These are phyloP conservation scores for Caretta caretta DNA, from an alignment of 2,113 vertebrate genomes.

Conservation along the genomic window DNA sequence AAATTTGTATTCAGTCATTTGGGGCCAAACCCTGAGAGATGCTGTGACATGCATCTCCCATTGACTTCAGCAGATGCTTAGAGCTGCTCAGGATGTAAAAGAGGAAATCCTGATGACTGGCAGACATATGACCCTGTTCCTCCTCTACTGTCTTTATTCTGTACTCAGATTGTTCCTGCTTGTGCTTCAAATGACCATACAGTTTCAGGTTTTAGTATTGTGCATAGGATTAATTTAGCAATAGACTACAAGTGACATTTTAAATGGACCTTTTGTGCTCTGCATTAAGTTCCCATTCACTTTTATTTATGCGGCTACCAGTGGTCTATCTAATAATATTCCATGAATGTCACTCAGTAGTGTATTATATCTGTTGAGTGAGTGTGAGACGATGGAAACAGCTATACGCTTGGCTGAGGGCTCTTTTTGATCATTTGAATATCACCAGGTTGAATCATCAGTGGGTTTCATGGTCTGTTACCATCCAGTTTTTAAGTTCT, in stretches of 20 bases:
- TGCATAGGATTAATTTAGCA: not conserved
- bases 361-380: not conserved
- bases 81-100: not conserved
- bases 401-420: not conserved
- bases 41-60: not conserved
- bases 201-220: not conserved
- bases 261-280: rapidly evolving
- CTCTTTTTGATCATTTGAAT: not conserved
- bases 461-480: not conserved
- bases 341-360: not conserved
- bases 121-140: not conserved
- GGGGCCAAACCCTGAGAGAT: not conserved
- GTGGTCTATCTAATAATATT: rapidly evolving
- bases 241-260: not conserved
- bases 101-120: not conserved
- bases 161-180: not conserved
- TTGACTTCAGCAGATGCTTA: not conserved
- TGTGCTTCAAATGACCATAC: too few species aligned
- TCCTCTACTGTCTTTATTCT: not conserved
- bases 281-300: not conserved
- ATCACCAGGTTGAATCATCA: not conserved
- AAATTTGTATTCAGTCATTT: not conserved
- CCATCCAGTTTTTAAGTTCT: not conserved
- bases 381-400: not conserved
- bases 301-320: not conserved